Conservation (phyloP, 2,113 vertebrate species). For the Sclerurus mexicanus region DNA sequence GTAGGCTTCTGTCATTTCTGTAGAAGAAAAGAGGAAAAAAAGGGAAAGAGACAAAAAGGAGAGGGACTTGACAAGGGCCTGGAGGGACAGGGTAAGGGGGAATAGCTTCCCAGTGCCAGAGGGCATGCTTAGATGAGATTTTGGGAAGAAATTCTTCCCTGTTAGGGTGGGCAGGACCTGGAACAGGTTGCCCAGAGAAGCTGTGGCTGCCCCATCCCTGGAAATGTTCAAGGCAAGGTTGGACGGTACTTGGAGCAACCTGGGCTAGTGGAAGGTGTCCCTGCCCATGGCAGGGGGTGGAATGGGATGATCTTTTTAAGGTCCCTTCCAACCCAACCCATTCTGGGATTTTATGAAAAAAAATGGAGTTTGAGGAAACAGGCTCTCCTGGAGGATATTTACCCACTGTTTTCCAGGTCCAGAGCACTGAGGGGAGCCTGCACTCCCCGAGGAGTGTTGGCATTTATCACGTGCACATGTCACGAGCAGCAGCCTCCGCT, state of each 20-base stretch:
- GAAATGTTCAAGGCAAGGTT: background rate
- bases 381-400: background rate
- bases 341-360: background rate
- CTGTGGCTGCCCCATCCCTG: background rate
- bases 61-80: background rate
- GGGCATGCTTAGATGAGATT: background rate
- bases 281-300: background rate
- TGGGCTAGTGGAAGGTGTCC: background rate
- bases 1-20: fast-evolving
- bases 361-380: background rate
- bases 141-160: background rate
- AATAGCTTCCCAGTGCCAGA: background rate
- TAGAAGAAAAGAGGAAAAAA: background rate
- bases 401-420: background rate
- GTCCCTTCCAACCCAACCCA: background rate
- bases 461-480: fast-evolving
- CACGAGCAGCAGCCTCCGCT: fast-evolving
- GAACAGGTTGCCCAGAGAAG: background rate
- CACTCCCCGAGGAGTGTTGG: fast-evolving
- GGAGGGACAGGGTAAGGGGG: background rate
- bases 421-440: background rate
- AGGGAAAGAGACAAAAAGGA: background rate
- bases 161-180: background rate
- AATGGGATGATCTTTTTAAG: background rate
- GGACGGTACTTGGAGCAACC: background rate